Evolutionary conservation across 2,888 invertebrate species (phyloP), one percentile per base, ranked within the genome.

Genomic region (Heteropelma amictum): DNA sequence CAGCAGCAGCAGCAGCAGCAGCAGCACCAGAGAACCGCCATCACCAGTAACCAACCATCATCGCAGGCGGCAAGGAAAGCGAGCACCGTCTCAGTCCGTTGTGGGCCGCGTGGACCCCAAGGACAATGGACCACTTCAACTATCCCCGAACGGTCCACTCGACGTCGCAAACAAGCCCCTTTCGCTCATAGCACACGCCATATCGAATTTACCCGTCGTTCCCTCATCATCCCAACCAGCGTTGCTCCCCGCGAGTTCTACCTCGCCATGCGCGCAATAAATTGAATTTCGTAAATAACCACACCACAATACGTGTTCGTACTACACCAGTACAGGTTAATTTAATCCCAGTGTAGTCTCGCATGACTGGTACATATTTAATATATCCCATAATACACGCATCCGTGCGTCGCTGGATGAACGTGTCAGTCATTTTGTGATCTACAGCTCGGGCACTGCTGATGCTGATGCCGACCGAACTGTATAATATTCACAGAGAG

Each of bases 91-190:
- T 47, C 45, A 40, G 58, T 72, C 63, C 42, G 64, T 61, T 53
- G 75, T 79, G 75, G 81, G 40, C 80, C 80, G 76, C 79, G 80
- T 76, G 77, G 38, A 60, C 14, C 79, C 79, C 77, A 65, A 72
- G 80, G 79, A 80, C 84, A 85, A 85, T 84, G 83, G 83, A 83
- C 81, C 84, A 79, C 83, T 83, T 83, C 84, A 81, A 81, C 83
- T 81, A 81, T 80, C 79, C 80, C 77, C 80, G 82, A 71, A 67
- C 58, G 77, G 79, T 78, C 79, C 80, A 83, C 84, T 85, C 80
- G 83, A 84, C 83, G 84, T 85, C 84, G 84, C 84, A 84, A 85
- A 84, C 84, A 85, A 85, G 84, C 84, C 81, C 80, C 82, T 83
- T 79, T 72, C 68, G 75, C 75, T 71, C 75, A 35, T 49, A 63